These are phyloP conservation scores for Dryobates pubescens DNA, from an alignment of 2,797 vertebrate species.

Conservation along the genomic window DNA sequence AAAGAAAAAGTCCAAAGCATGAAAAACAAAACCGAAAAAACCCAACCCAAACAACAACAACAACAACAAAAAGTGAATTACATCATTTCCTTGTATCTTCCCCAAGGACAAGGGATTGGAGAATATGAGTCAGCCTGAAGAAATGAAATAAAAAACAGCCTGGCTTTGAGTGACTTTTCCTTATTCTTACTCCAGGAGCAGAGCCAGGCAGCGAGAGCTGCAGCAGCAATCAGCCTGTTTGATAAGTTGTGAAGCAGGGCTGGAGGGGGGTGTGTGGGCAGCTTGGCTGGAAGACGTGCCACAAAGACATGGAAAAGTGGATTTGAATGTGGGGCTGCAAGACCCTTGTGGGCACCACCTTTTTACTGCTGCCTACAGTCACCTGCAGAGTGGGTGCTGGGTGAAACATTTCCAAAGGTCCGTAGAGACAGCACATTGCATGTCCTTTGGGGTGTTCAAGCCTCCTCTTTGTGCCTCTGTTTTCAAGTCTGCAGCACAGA, in stretches of 20 bases:
- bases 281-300: neutral
- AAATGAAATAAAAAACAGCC: slow-evolving; percentile 76
- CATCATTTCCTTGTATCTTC: slow-evolving; percentile 79
- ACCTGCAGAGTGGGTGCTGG: neutral
- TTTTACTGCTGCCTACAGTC: neutral
- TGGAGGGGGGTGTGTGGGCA: neutral
- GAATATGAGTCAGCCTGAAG: slow-evolving; percentile 76
- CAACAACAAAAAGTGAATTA: slow-evolving; percentile 36
- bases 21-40: slow-evolving; percentile 38
- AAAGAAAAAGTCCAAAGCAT: slow-evolving; percentile 59
- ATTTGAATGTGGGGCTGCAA: neutral
- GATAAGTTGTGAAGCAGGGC: slow-evolving; percentile 1
- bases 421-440: rapidly evolving
- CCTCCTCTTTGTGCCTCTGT: neutral
- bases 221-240: neutral
- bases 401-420: neutral
- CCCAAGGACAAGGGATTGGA: slow-evolving; percentile 74
- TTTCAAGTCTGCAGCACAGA: neutral
- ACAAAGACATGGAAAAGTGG: neutral
- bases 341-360: neutral
- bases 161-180: slow-evolving; percentile 66
- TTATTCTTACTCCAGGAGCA: slow-evolving; percentile 43
- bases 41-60: no score
- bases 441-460: neutral
- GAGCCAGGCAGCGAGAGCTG: neutral